phyloP scores from a whole-genome alignment of 2,888 invertebrate genomes.

The Pyrrhosoma nymphula region DNA sequence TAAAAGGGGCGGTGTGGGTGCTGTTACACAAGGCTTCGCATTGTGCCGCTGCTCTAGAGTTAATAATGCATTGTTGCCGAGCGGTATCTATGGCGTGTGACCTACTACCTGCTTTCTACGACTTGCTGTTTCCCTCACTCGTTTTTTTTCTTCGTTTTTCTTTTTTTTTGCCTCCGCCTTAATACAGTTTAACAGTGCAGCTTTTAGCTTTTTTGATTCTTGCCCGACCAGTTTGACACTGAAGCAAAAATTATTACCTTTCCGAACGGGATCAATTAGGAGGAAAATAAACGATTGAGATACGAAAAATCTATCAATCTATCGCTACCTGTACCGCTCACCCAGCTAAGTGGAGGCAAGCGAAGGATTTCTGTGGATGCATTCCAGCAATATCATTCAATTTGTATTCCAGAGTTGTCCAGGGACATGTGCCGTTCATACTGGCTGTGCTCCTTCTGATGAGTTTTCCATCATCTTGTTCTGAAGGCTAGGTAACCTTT shows the following conservation, averaged over 20 bases:
- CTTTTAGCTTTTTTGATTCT: background rate
- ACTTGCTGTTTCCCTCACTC: background rate
- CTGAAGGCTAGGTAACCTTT: too few species aligned
- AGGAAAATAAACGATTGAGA: background rate
- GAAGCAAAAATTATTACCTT: background rate
- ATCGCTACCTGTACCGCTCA: background rate
- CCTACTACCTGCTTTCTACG: background rate
- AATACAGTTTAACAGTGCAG: background rate
- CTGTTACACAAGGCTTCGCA: background rate
- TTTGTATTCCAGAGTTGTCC: background rate
- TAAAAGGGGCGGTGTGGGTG: background rate
- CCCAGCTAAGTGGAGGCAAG: background rate
- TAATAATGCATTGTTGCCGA: constrained; percentile 11
- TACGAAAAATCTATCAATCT: background rate
- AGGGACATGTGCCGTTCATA: background rate
- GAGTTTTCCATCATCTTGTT: background rate
- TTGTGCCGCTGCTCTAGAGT: background rate
- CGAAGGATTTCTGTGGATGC: background rate
- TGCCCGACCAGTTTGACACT: background rate
- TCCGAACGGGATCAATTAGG: background rate
- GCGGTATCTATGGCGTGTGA: background rate
- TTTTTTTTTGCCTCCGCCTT: background rate
- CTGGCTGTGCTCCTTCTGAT: background rate
- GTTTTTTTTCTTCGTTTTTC: background rate
- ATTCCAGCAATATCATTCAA: background rate